Percentiles rank a stretch among this genome's conserved stretches.
phyloP scores from a whole-genome alignment of 1,140 invertebrate species.

The Trichonephila inaurata region DNA sequence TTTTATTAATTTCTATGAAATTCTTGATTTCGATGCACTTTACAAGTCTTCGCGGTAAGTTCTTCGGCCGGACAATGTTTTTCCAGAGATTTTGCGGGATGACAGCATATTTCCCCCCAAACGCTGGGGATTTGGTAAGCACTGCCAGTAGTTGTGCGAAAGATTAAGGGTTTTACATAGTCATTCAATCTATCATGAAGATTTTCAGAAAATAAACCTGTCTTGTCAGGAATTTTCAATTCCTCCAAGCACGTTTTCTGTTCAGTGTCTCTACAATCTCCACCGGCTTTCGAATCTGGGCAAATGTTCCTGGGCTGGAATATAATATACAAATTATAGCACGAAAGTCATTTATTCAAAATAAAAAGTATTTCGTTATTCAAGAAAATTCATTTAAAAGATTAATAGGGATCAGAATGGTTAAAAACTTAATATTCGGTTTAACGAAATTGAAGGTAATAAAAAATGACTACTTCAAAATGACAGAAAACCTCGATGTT shows the following conservation, averaged over 20 bases:
- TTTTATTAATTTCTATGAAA: background rate
- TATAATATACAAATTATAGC: background rate
- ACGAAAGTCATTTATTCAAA: background rate
- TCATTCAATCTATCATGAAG: background rate
- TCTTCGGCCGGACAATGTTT: background rate
- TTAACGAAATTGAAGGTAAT: too few species aligned
- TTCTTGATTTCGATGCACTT: constrained; percentile 37
- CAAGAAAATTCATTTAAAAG: background rate
- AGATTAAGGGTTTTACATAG: constrained; percentile 26
- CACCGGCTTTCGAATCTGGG: background rate
- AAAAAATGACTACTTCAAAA: too few species aligned
- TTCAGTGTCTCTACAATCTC: background rate
- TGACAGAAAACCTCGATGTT: too few species aligned
- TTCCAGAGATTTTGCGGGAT: background rate
- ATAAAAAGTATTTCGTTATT: background rate
- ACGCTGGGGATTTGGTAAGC: constrained; percentile 18
- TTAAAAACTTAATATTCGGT: too few species aligned
- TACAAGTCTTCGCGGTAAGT: background rate
- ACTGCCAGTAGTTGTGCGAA: constrained; percentile 33
- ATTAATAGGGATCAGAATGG: background rate
- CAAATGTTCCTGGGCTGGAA: background rate
- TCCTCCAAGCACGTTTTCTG: background rate
- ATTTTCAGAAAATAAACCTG: background rate
- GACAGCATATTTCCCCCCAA: background rate
- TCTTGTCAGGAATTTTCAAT: background rate